Base-by-base conservation (phyloP, 2,888 invertebrate genomes). In the Therioaphis trifolii region DNA sequence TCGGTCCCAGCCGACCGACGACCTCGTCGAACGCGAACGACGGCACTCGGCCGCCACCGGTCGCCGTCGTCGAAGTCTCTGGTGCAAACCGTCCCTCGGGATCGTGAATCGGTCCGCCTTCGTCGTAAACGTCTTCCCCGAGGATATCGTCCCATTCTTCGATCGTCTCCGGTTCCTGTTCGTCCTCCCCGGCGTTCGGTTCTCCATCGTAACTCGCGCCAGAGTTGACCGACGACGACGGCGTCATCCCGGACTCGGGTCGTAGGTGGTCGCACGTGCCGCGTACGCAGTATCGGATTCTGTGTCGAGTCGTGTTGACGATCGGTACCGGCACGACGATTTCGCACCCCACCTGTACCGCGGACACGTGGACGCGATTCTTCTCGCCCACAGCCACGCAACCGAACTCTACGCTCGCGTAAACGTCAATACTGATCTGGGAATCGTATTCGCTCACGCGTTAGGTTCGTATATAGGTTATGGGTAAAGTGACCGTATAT, bases 271-370 rank as follows among this genome's bases (percentile, higher is more conserved):
- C 11, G 40, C 14, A 40, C 24, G 55, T 12, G 9, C 63, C 7
- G n/a, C n/a, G n/a, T 40, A 82, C 40, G n/a, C 4, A 66, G 21
- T 82, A 82, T 14, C 24, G 63, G 12, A 82, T 24, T 11, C 52
- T 35, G 14, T 82, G 82, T 14, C 82, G 21, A 18, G 82, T 82
- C 24, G 1, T 82, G 40, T 82, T 82, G 0, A 74, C 35, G 12
- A 82, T 74, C 40, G 82, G 82, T n/a, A 82, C 14, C 7, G 15
- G 40, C 4, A 4, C n/a, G 5, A 66, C n/a, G 12, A 82, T 74
- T 52, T 74, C 82, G 18, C 7, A 74, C 4, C 74, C 82, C 9
- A 52, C 63, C 40, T 82, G 72, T 9, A 82, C 63, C 43, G 21
- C 27, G 21, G 63, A 29, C 3, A 72, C 24, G 15, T 12, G 7